Conservation (phyloP, 2,888 invertebrate species). For the Andrena bicolor region DNA sequence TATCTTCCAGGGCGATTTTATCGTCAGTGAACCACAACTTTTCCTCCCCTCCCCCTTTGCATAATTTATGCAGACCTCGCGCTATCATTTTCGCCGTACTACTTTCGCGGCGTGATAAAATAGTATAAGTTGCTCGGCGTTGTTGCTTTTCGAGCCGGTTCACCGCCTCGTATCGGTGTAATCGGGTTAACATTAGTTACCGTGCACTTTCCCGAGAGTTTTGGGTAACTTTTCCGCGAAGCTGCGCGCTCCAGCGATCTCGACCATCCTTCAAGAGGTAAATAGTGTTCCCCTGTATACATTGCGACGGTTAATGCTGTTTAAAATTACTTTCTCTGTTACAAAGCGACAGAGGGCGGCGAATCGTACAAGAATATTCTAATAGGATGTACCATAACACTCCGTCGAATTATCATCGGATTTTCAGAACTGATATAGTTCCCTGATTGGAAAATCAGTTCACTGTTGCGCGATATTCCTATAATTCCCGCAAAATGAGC, state of each 20-base stretch:
- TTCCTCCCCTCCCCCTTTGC: too few relatives aligned
- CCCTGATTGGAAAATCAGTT: too few relatives aligned
- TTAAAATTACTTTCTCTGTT: not conserved
- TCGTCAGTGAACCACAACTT: constrained; percentile 1
- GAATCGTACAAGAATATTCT: not conserved
- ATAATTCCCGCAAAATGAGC: not conserved
- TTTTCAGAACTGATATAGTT: too few relatives aligned
- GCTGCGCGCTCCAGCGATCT: constrained; percentile 28
- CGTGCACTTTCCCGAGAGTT: constrained; percentile 48
- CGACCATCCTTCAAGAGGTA: not conserved
- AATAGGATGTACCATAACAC: too few relatives aligned
- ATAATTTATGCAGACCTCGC: not conserved
- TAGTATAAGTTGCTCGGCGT: constrained; percentile 40
- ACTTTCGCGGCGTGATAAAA: constrained; percentile 24
- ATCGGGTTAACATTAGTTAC: constrained; percentile 58
- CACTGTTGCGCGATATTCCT: not conserved
- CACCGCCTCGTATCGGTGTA: constrained; percentile 47
- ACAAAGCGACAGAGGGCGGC: not conserved
- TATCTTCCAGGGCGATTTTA: not conserved
- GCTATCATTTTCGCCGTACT: not conserved
- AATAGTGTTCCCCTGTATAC: not conserved
- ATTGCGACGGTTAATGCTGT: constrained; percentile 1
- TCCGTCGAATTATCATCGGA: too few relatives aligned
- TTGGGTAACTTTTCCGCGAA: constrained; percentile 44
- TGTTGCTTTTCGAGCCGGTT: constrained; percentile 29